Evolutionary conservation across 2,797 vertebrate genomes (phyloP), one percentile per base, ranked within the genome.

Genomic region (Gadopsis bispinosus): DNA sequence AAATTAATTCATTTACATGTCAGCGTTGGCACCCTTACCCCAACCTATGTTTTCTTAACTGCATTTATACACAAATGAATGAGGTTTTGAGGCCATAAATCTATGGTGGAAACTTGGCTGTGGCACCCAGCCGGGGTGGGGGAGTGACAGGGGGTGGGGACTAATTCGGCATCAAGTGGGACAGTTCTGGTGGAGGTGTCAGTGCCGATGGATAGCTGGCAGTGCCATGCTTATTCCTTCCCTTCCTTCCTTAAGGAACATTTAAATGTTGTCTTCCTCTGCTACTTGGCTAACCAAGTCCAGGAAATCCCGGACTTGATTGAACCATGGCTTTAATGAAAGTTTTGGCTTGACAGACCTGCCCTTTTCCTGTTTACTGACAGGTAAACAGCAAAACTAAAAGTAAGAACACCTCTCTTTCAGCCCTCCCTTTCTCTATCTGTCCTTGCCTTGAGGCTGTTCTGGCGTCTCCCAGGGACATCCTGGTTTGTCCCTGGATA

Each of bases 331-430:
- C 81, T 89, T 83, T 88, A 89, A 86, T 73, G 81, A 84, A 79
- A 9, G 5, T 70, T 69, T 84, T 76, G 69, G 66, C 81, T 73
- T 63, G n/a, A 83, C 75, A 85, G 86, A 84, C 74, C 63, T 11
- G 56, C 69, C 80, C 74, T 77, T 90, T 92, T 92, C 91, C 89
- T 91, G 89, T 94, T 93, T 90, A 91, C 88, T 50, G 79, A 85
- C 58, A 11, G 66, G 63, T 70, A 0, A 13, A 86, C 80, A 60
- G 69, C 70, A 67, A 86, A 80, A 56, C 83, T 63, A 75, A 82
- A 78, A 78, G 83, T 80, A 74, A 89, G 91, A 85, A 89, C 75
- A 73, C 51, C 51, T 72, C 79, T 76, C 82, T 67, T 81, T 79
- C 77, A 72, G 83, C 63, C 63, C 63, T 73, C 55, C 65, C 37